These are phyloP conservation scores for Epinephelus malabaricus DNA, from an alignment of 2,797 vertebrate species.

Conservation along the genomic window DNA sequence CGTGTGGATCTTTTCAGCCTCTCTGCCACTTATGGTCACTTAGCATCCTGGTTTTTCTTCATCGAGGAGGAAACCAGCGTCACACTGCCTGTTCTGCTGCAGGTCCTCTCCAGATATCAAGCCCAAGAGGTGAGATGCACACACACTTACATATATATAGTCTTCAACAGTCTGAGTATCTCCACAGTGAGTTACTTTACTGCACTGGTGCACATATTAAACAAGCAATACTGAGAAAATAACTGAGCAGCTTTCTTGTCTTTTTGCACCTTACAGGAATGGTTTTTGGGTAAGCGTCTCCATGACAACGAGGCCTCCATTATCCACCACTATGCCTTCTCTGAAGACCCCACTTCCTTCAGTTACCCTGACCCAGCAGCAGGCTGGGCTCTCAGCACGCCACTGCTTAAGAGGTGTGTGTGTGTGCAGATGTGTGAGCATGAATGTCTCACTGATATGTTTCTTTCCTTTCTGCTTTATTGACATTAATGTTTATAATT, in stretches of 20 bases:
- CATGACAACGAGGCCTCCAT: constrained; percentile 92
- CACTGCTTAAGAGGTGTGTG: constrained; percentile 89
- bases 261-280: constrained; percentile 83
- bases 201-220: not conserved
- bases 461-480: not conserved
- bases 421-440: not conserved
- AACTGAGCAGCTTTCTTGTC: not conserved
- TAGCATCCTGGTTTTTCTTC: constrained; percentile 92
- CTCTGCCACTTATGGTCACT: constrained; percentile 55
- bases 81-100: constrained; percentile 83
- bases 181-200: not conserved
- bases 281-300: constrained; percentile 92
- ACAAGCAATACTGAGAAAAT: not conserved
- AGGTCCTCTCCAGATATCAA: constrained; percentile 86
- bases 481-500: too few species aligned
- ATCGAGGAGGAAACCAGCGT: constrained; percentile 93
- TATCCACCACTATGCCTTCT: constrained; percentile 96
- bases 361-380: constrained; percentile 94
- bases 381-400: constrained; percentile 91
- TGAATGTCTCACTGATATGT: not conserved
- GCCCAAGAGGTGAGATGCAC: constrained; percentile 59
- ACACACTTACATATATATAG: not conserved
- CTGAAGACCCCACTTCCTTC: constrained; percentile 90
- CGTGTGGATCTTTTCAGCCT: constrained; percentile 63
- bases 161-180: not conserved